A percentile compares a stretch with the other conserved stretches of the same genome.
These are phyloP conservation scores for Tauraco hartlaubi DNA, from an alignment of 2,797 vertebrate genomes.

Conservation along the genomic window DNA sequence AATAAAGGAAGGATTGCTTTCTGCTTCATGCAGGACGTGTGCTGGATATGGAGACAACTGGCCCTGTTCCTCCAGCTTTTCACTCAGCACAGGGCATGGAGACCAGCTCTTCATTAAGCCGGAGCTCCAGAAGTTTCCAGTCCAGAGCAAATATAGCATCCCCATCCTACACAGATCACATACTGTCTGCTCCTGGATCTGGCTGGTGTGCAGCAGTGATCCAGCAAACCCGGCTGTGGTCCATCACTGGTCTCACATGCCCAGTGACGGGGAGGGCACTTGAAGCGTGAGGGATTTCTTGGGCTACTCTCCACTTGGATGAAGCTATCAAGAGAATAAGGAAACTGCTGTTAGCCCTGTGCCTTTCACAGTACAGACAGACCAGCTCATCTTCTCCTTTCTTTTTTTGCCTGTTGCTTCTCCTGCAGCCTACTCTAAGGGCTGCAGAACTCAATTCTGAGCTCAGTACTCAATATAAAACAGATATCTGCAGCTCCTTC, in stretches of 20 bases:
- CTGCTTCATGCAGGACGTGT: background rate
- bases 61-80: background rate
- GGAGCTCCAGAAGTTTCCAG: background rate
- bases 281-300: background rate
- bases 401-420: background rate
- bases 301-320: background rate
- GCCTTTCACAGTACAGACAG: background rate
- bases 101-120: background rate
- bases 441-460: background rate
- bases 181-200: background rate
- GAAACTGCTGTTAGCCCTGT: background rate
- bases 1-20: background rate
- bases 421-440: background rate
- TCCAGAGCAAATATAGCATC: background rate
- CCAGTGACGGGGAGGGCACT: background rate
- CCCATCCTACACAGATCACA: accelerated
- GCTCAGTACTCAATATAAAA: background rate
- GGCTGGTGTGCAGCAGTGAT: background rate
- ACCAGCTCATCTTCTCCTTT: background rate
- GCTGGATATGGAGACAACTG: background rate
- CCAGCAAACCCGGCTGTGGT: background rate
- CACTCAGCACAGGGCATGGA: background rate
- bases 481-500: background rate
- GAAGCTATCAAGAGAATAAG: background rate
- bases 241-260: accelerated